Evolutionary conservation across 1,140 invertebrate genomes (phyloP).

Genomic region (Holotrichia oblita): DNA sequence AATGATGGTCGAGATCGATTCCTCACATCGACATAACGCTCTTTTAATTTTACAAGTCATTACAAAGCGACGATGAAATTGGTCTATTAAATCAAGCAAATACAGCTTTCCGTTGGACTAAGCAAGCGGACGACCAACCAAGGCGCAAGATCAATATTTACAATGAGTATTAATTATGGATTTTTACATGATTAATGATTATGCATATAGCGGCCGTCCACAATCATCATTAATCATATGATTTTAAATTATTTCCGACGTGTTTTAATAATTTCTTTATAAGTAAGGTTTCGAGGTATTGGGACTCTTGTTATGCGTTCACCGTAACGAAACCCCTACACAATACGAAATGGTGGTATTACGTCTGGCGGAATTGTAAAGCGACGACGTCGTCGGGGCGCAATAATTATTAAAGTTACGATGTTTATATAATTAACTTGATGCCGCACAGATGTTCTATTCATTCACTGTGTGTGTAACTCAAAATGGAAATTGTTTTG

Average conservation of each 20-base stretch:
- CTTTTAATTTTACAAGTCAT: constrained; percentile 42
- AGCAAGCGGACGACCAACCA: too few species aligned
- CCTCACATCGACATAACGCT: neutral
- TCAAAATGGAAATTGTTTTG: neutral
- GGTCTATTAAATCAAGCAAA: constrained; percentile 25
- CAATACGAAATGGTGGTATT: neutral
- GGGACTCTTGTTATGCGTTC: neutral
- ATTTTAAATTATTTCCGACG: constrained; percentile 26
- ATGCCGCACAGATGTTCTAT: neutral
- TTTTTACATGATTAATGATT: constrained; percentile 42
- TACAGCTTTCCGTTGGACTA: constrained; percentile 43
- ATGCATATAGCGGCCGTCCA: constrained; percentile 24
- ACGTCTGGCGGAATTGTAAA: neutral
- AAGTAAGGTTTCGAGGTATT: neutral
- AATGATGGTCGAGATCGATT: neutral
- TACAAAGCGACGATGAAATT: constrained; percentile 23
- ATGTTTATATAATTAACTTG: neutral
- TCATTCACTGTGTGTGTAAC: neutral
- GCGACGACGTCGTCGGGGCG: neutral
- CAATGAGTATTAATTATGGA: constrained; percentile 49
- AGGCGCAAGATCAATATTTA: constrained; percentile 52
- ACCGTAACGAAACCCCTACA: neutral
- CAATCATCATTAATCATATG: neutral
- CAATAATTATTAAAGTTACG: neutral
- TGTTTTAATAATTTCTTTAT: constrained; percentile 33